These are phyloP conservation scores for Hydrochoerus hydrochaeris DNA, from an alignment of 2,113 vertebrate genomes.

Conservation along the genomic window DNA sequence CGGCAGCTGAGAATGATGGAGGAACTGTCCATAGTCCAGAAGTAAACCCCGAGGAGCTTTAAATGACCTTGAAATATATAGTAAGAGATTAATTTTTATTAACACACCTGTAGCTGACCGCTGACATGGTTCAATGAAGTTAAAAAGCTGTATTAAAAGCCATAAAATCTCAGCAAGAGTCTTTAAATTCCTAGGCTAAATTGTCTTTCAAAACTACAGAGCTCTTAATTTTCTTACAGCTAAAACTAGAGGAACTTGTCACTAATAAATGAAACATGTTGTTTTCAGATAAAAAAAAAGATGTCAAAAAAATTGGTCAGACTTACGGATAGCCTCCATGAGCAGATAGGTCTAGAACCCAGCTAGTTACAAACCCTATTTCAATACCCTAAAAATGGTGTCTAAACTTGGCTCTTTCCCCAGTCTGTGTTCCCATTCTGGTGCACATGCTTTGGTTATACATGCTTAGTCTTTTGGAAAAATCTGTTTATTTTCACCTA, in stretches of 20 bases:
- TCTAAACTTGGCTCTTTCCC: background rate
- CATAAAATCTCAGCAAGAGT: background rate
- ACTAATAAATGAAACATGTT: background rate
- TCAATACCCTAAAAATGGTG: background rate
- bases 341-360: background rate
- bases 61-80: background rate
- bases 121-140: background rate
- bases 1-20: background rate
- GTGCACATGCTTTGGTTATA: background rate
- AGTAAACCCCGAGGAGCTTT: background rate
- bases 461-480: background rate
- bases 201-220: background rate
- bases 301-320: background rate
- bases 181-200: background rate
- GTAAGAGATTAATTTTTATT: background rate
- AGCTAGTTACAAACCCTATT: background rate
- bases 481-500: background rate
- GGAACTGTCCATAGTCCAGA: background rate
- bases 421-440: background rate
- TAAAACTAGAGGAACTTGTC: background rate
- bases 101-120: background rate
- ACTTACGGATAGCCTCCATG: background rate
- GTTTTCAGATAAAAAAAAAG: background rate
- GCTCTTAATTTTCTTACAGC: background rate
- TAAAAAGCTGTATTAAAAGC: background rate